Conservation (phyloP, 2,113 vertebrate genomes). For the Cnemophilus loriae region DNA sequence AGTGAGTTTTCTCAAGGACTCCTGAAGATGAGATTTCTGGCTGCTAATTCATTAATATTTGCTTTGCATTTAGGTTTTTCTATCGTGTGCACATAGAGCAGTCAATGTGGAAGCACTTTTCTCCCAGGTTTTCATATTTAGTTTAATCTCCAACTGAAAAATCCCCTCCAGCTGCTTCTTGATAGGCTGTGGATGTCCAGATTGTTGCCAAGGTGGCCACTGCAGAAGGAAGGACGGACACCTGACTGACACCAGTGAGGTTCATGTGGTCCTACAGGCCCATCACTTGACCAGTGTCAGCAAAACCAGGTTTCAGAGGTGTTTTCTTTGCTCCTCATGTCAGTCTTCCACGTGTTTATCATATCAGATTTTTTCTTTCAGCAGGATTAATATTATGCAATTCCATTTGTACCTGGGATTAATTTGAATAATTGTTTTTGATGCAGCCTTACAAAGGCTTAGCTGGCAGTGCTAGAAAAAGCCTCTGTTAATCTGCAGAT, state of each 20-base stretch:
- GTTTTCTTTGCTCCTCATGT: neutral
- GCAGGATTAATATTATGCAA: slow-evolving; percentile 1
- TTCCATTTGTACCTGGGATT: slow-evolving; percentile 31
- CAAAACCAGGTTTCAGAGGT: neutral
- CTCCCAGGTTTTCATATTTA: neutral
- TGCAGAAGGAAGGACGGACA: neutral
- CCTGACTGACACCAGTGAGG: neutral
- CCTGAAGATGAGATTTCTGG: neutral
- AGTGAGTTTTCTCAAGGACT: neutral
- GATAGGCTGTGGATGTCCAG: neutral
- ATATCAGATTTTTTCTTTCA: neutral
- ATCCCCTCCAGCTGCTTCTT: neutral
- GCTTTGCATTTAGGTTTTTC: neutral
- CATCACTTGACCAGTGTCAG: neutral
- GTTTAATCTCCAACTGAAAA: neutral
- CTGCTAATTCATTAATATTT: neutral
- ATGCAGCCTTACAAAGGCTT: slow-evolving; percentile 9
- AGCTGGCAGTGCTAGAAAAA: neutral
- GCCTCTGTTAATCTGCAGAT: neutral
- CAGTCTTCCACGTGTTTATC: neutral
- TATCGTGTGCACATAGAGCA: neutral
- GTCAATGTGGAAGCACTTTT: neutral
- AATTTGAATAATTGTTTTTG: slow-evolving; percentile 28
- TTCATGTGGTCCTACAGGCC: neutral
- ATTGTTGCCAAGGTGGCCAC: neutral